Evolutionary conservation across 2,797 vertebrate species (phyloP), one percentile per base, ranked within the genome.

Genomic region (Periophthalmus magnuspinnatus): DNA sequence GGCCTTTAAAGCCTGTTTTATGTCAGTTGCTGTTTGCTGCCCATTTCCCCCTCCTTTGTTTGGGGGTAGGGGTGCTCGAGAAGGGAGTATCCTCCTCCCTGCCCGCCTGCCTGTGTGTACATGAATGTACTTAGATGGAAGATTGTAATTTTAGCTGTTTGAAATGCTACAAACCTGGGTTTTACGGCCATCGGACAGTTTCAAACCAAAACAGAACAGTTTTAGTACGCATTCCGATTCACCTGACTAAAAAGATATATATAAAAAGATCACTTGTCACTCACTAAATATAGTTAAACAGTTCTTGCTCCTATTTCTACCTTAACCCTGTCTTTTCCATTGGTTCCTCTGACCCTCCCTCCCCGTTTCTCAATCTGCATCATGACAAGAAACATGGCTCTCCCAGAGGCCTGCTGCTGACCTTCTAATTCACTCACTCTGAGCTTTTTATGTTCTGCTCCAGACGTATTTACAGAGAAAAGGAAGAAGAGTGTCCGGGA

Each of bases 391-490:
- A 92, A 91, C 91, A 88, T 81, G 84, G 91, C 93, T 92, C 93
- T 94, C 91, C 89, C 88, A 86, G 90, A 92, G 92, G 88, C 91
- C 86, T 77, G 68, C 82, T 79, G 89, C 86, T 95, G 94, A 95
- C 94, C 94, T 94, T 90, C 91, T 92, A 89, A 91, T 93, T 92
- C 92, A 90, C 91, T 93, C 84, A 74, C 80, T 85, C 88, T 92
- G 90, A 90, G 92, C 91, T 93, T 94, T 90, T 94, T 91, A 91
- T 93, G 91, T 90, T 83, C 83, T 82, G 77, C 88, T 88, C 83
- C 82, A 79, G 89, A 84, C 87, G 68, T 85, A 86, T 92, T 92
- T 88, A 84, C 86, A 86, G 82, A 89, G 77, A 82, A 68, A 74
- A 71, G 74, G 75, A 58, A 76, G 65, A 58, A 66, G 68, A 66